These are phyloP conservation scores for Pseudomyrmex sp. DNA, from an alignment of 1,140 invertebrate genomes.

Conservation along the genomic window DNA sequence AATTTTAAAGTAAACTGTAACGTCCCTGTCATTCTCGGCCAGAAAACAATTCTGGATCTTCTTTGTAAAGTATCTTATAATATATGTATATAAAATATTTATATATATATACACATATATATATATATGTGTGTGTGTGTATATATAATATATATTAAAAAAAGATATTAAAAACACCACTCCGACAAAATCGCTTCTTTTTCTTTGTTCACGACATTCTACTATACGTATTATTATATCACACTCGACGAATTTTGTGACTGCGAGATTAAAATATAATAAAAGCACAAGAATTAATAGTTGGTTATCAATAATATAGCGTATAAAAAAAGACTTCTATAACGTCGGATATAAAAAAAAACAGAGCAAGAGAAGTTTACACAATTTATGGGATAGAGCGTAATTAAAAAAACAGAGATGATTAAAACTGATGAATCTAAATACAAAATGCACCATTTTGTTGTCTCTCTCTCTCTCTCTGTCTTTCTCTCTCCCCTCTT, in stretches of 20 bases:
- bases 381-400: slow-evolving; percentile 40
- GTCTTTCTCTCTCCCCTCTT: too few relatives aligned
- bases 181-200: slow-evolving; percentile 47
- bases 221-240: slow-evolving; percentile 71
- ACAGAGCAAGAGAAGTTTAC: slow-evolving; percentile 46
- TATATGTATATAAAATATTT: slow-evolving; percentile 67
- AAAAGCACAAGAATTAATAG: slow-evolving; percentile 71
- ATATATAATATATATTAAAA: slow-evolving; percentile 51
- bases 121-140: slow-evolving; percentile 23
- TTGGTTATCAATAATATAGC: slow-evolving; percentile 62
- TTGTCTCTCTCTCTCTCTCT: slow-evolving; percentile 67
- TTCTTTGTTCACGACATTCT: slow-evolving; percentile 39
- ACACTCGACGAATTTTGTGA: slow-evolving; percentile 80
- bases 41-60: slow-evolving; percentile 59
- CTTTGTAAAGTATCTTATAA: slow-evolving; percentile 54
- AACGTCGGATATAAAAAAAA: slow-evolving; percentile 64
- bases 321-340: slow-evolving; percentile 51
- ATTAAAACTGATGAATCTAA: slow-evolving; percentile 67
- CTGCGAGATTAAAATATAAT: slow-evolving; percentile 79
- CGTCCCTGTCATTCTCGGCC: slow-evolving; percentile 62
- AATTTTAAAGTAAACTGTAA: slow-evolving; percentile 67
- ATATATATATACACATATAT: slow-evolving; percentile 28
- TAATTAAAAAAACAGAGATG: slow-evolving; percentile 44
- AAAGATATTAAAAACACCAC: slow-evolving; percentile 63
- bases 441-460: slow-evolving; percentile 64